Evolutionary conservation across 2,113 vertebrate species (phyloP).

Genomic region (Cebidichthys violaceus): DNA sequence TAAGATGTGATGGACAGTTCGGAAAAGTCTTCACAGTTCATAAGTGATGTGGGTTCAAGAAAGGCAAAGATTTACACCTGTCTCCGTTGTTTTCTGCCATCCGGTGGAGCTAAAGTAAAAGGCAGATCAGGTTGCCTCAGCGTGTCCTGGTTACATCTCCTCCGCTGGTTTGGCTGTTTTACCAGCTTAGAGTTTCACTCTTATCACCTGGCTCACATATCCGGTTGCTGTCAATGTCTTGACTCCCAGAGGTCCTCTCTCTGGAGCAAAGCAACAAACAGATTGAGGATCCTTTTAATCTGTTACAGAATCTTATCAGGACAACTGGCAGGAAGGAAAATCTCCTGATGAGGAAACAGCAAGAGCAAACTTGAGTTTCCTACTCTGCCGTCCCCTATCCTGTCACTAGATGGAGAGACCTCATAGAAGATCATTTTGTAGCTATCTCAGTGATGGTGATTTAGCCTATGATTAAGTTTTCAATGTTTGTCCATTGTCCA

Average conservation of each 20-base stretch:
- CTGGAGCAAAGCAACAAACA: constrained; percentile 20
- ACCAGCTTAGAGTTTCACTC: constrained; percentile 78
- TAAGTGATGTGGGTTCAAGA: constrained; percentile 54
- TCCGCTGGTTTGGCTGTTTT: constrained; percentile 53
- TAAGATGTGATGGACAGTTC: constrained; percentile 33
- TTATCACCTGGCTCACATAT: constrained; percentile 78
- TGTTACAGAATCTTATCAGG: constrained; percentile 51
- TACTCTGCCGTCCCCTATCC: background rate
- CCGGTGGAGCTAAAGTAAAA: constrained; percentile 57
- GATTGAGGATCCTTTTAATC: constrained; percentile 51
- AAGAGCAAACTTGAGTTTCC: constrained; percentile 21
- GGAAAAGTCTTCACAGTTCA: constrained; percentile 50
- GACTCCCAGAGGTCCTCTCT: constrained; percentile 42
- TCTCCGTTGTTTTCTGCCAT: constrained; percentile 49
- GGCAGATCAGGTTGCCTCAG: constrained; percentile 67
- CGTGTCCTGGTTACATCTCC: constrained; percentile 50
- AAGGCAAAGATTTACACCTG: constrained; percentile 53
- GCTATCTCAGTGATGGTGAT: background rate
- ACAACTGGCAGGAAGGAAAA: constrained; percentile 32
- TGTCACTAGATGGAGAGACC: background rate
- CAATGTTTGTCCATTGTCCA: background rate
- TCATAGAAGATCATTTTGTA: background rate
- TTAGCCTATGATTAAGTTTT: background rate
- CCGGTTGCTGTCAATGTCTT: constrained; percentile 47
- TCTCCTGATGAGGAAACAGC: constrained; percentile 33